Evolutionary conservation across 2,888 invertebrate genomes (phyloP).

Genomic region (Standfussiana lucernea): DNA sequence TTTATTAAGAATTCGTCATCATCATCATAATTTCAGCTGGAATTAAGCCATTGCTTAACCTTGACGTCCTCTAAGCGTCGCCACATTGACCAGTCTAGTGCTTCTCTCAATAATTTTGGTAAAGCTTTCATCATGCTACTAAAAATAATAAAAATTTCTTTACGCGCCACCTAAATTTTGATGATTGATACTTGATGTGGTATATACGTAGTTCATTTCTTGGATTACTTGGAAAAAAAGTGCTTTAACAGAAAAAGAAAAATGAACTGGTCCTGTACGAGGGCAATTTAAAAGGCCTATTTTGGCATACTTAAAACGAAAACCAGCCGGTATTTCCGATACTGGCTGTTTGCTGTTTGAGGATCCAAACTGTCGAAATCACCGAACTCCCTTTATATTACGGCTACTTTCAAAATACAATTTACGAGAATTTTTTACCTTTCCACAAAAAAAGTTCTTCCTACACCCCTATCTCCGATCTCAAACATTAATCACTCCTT

Average conservation of each 20-base stretch:
- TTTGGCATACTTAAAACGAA: background rate
- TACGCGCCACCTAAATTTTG: background rate
- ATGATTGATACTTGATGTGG: background rate
- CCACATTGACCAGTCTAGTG: background rate
- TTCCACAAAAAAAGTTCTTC: conserved; percentile 15
- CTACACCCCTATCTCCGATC: conserved; percentile 20
- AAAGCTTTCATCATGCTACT: background rate
- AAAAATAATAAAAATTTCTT: background rate
- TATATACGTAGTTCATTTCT: background rate
- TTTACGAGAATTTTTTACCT: background rate
- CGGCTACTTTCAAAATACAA: background rate
- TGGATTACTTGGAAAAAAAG: no score
- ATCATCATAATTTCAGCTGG: background rate
- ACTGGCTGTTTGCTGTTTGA: background rate
- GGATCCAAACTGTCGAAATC: background rate
- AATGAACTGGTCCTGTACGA: background rate
- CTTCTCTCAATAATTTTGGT: background rate
- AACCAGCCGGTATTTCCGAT: background rate
- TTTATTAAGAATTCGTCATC: no score
- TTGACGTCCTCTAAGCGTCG: background rate
- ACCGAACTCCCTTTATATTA: background rate
- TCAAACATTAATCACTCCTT: conserved; percentile 42
- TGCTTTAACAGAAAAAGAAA: no score
- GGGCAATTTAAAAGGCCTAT: background rate
- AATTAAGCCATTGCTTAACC: background rate